Evolutionary conservation across 2,113 vertebrate genomes (phyloP).

Genomic region (Hepsetus odoe): DNA sequence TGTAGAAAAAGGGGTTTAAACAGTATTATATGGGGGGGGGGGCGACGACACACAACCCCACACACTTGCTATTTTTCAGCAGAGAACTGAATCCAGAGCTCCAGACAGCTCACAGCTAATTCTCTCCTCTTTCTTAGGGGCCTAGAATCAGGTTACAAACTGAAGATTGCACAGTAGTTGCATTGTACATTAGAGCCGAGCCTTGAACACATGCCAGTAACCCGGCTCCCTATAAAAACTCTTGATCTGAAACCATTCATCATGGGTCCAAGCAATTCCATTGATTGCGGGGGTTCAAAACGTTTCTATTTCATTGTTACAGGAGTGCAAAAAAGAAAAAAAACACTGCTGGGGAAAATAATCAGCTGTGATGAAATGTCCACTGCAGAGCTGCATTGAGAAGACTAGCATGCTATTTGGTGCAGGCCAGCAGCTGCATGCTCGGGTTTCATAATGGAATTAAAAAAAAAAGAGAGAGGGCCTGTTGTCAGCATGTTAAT

Average conservation of each 20-base stretch:
- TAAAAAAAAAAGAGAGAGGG: conserved; percentile 53
- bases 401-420: not conserved
- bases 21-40: no score
- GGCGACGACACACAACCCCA: no score
- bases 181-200: not conserved
- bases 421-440: not conserved
- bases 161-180: conserved; percentile 10
- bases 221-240: not conserved
- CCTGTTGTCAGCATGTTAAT: conserved; percentile 42
- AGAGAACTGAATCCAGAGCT: not conserved
- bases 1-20: not conserved
- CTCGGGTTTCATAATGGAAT: conserved; percentile 38
- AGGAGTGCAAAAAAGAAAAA: not conserved
- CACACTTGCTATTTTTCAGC: not conserved
- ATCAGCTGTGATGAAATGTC: conserved; percentile 18
- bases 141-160: conserved; percentile 17
- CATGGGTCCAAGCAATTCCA: not conserved
- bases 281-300: not conserved
- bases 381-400: not conserved
- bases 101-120: not conserved
- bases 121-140: not conserved
- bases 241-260: not conserved
- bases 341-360: conserved; percentile 6
- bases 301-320: not conserved
- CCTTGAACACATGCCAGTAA: not conserved